Evolutionary conservation across 2,113 vertebrate species (phyloP).

Genomic region (Picathartes gymnocephalus): DNA sequence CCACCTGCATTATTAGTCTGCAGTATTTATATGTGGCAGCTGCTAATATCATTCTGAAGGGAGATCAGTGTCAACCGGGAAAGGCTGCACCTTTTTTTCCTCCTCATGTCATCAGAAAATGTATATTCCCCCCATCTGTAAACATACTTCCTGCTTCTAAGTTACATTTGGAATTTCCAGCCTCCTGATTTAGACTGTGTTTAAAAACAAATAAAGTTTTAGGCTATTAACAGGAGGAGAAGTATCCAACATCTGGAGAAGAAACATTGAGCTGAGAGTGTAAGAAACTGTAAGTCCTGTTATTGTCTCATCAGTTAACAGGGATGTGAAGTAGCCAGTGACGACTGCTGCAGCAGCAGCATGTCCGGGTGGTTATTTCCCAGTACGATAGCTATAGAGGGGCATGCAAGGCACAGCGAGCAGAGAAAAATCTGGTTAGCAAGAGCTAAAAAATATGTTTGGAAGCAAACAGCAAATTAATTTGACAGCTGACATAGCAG

Average conservation of each 20-base stretch:
- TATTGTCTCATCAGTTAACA: conserved; percentile 62
- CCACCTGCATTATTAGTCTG: conserved; percentile 63
- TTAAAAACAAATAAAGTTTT: conserved; percentile 66
- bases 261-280: conserved; percentile 31
- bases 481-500: conserved; percentile 69
- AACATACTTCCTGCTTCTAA: conserved; percentile 53
- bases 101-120: not conserved
- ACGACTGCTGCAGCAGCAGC: conserved; percentile 66
- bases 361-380: conserved; percentile 68
- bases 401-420: conserved; percentile 43
- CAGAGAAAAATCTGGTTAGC: conserved; percentile 31
- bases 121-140: not conserved
- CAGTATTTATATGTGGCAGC: conserved; percentile 70
- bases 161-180: conserved; percentile 46
- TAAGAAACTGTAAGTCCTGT: conserved; percentile 67
- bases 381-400: conserved; percentile 44
- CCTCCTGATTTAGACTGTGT: not conserved
- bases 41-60: conserved; percentile 67
- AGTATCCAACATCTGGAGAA: conserved; percentile 59
- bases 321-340: conserved; percentile 68
- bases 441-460: conserved; percentile 30
- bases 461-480: conserved; percentile 65
- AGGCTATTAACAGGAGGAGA: conserved; percentile 42
- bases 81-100: conserved; percentile 53
- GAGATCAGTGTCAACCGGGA: conserved; percentile 40